Percentiles rank a stretch among this genome's conserved stretches.
Conservation (phyloP, 2,113 vertebrate species). For the Neotoma lepida region DNA sequence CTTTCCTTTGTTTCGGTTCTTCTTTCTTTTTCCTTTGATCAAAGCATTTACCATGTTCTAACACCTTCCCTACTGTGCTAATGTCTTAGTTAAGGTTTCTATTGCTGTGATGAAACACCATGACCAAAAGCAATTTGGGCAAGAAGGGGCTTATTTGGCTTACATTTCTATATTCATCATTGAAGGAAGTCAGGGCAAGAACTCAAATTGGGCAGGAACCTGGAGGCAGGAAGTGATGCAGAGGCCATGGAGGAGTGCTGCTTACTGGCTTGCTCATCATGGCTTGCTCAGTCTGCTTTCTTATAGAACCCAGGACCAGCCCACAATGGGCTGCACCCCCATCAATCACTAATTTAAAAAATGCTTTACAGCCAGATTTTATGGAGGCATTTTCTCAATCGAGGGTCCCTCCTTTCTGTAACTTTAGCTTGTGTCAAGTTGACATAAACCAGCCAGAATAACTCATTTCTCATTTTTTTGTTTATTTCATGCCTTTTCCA, state of each 20-base stretch:
- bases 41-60: not conserved
- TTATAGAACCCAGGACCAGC: not conserved
- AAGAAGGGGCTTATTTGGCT: not conserved
- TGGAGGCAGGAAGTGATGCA: not conserved
- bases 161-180: not conserved
- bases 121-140: not conserved
- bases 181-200: not conserved
- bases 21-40: not conserved
- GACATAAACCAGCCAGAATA: not conserved
- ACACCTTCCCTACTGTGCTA: not conserved
- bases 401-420: not conserved
- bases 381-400: not conserved
- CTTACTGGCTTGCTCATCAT: not conserved
- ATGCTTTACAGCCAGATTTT: not conserved
- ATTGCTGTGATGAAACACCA: not conserved
- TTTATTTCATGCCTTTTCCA: not conserved
- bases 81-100: not conserved
- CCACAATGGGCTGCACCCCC: not conserved
- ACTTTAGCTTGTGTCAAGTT: not conserved
- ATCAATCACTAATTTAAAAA: not conserved
- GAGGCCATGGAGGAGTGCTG: too few species aligned
- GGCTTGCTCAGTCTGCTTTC: not conserved
- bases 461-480: conserved; percentile 3
- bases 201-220: not conserved
- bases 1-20: not conserved